phyloP scores from a whole-genome alignment of 2,797 vertebrate genomes.

The Echeneis naucrates region DNA sequence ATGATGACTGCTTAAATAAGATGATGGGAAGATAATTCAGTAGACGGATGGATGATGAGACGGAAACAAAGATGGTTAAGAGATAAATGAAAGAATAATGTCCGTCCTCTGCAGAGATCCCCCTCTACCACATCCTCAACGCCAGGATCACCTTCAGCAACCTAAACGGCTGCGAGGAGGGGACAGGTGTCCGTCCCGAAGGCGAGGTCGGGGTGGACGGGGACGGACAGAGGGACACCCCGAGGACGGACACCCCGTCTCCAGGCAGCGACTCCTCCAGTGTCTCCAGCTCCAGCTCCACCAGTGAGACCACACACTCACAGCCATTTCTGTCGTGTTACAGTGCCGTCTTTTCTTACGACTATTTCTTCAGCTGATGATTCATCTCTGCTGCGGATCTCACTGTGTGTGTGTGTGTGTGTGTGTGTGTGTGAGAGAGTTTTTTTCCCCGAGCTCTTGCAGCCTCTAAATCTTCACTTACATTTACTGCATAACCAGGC shows the following conservation, averaged over 20 bases:
- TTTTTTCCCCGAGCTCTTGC: background rate
- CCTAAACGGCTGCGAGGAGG: conserved; percentile 95
- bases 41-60: background rate
- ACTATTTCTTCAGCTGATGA: background rate
- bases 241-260: conserved; percentile 90
- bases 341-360: background rate
- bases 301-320: conserved; percentile 80
- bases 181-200: conserved; percentile 67
- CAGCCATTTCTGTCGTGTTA: background rate
- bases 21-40: conserved; percentile 18
- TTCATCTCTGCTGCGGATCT: background rate
- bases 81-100: background rate
- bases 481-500: background rate
- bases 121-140: conserved; percentile 97
- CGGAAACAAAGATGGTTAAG: background rate
- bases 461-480: conserved; percentile 7
- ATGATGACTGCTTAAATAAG: conserved; percentile 15
- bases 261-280: conserved; percentile 96
- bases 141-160: conserved; percentile 98
- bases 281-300: conserved; percentile 96
- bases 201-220: conserved; percentile 64
- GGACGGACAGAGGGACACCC: conserved; percentile 80
- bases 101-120: conserved; percentile 88
- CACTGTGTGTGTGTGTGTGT: too few relatives aligned
- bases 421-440: too few relatives aligned